phyloP scores from a whole-genome alignment of 2,113 vertebrate species.

The Columba livia region DNA sequence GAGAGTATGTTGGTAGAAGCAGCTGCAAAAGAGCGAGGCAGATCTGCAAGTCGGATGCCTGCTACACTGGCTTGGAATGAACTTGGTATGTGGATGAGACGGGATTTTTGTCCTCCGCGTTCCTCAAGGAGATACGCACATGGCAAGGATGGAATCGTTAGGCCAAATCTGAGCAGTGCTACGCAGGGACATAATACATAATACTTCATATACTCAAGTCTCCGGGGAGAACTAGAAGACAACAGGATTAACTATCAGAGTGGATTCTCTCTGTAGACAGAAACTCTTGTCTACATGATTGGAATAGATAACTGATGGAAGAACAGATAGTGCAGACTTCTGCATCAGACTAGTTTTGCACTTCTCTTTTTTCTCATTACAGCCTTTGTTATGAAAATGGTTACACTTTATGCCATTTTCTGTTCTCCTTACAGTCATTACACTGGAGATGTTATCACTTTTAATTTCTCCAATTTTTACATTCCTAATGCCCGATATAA shows the following conservation, averaged over 20 bases:
- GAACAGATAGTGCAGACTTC: slow-evolving; percentile 21
- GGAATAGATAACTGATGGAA: slow-evolving; percentile 42
- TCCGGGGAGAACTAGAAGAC: slow-evolving; percentile 14
- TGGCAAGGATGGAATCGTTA: not conserved
- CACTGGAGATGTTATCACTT: slow-evolving; percentile 49
- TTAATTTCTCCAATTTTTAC: slow-evolving; percentile 56
- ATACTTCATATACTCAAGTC: not conserved
- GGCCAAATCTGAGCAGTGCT: not conserved
- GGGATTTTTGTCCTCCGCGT: not conserved
- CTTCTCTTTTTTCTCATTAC: slow-evolving; percentile 53
- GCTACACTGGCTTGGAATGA: not conserved
- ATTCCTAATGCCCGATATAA: slow-evolving; percentile 15
- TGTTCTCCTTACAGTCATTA: slow-evolving; percentile 47
- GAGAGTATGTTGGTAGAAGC: not conserved
- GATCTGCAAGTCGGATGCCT: not conserved
- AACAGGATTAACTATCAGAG: slow-evolving; percentile 27
- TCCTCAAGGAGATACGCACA: not conserved
- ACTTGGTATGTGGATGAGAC: not conserved
- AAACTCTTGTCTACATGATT: slow-evolving; percentile 40
- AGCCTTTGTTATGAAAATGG: slow-evolving; percentile 53
- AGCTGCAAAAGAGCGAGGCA: not conserved
- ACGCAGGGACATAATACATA: not conserved
- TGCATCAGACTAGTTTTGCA: slow-evolving; percentile 46
- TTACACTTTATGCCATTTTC: slow-evolving; percentile 47
- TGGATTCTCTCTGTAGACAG: slow-evolving; percentile 39